Base-by-base conservation (phyloP, 1,140 invertebrate species). In the Nilaparvata lugens region DNA sequence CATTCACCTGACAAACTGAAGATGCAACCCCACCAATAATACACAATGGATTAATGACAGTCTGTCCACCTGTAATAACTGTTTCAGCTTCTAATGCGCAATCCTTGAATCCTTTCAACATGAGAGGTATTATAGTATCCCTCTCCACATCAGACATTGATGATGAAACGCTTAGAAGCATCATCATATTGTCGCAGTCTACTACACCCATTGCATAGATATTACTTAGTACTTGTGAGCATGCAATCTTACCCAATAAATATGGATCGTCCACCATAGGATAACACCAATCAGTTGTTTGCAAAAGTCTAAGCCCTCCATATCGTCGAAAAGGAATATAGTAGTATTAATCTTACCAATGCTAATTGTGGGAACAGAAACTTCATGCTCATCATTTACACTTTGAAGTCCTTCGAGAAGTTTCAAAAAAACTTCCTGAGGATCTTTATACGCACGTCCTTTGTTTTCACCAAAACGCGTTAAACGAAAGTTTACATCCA, bases 381-480 rank as follows among this genome's bases (percentile, higher is more conserved):
- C 85, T 76, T 92, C 88, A 71, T 88, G 85, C 58, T 79, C 78
- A 66, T 72, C 74, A 62, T 83, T 85, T 73, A 90, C 89, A 68
- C 93, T 89, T 67, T 90, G 87, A 70, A 94, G 86, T 72, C 93
- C 95, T 79, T 96, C 92, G 65, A 99, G 87, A 69, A 98, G 87
- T 78, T 95, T 95, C 52, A 87, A 85, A 69, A 99, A 83, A 72
- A 93, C 88, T 79, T 96, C 93, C 80, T 97, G 93, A 71, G 95
- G 94, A 77, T 98, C 94, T 81, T 98, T 98, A 81, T 95, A 98
- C 77, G 96, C 96, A 85, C 96, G 94, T 84, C 96, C 96, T 85
- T 97, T 97, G 66, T 98, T 78, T 76, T 97, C 95, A 53, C 95
- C 91, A 77, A 97, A 98, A 68, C 94, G 87, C 65, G 95, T 98